A percentile compares a stretch with the other conserved stretches of the same genome.
Conservation (phyloP, 1,140 invertebrate genomes). For the Scaptomyza hsui region DNA sequence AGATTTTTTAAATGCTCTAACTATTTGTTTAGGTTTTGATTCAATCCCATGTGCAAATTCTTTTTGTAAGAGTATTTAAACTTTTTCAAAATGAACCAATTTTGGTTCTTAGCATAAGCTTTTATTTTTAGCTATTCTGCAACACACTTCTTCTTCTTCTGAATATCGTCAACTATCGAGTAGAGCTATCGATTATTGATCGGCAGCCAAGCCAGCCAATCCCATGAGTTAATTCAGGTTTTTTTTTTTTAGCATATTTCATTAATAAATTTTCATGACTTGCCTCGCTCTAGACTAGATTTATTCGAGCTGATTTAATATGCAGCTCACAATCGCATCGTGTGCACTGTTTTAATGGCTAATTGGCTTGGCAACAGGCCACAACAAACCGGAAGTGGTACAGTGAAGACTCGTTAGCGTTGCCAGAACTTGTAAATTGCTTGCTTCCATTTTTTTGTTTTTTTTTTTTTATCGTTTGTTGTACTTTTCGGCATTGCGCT, state of each 20-base stretch:
- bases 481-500: conserved; percentile 48
- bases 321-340: conserved; percentile 51
- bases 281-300: conserved; percentile 15
- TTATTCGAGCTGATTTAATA: conserved; percentile 28
- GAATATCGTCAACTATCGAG: background rate
- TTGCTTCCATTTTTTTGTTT: background rate
- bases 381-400: conserved; percentile 52
- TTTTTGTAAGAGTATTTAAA: too few relatives aligned
- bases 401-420: conserved; percentile 33
- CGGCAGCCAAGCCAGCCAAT: conserved; percentile 24
- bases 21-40: too few relatives aligned
- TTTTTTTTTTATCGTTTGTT: conserved; percentile 19
- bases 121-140: conserved; percentile 62
- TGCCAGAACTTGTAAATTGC: conserved; percentile 11
- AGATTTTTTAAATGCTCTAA: too few relatives aligned
- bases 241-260: conserved; percentile 50
- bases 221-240: conserved; percentile 18
- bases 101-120: conserved; percentile 37
- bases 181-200: conserved; percentile 23
- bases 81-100: conserved; percentile 26
- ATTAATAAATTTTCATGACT: conserved; percentile 67
- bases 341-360: conserved; percentile 58
- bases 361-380: conserved; percentile 61
- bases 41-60: too few relatives aligned
- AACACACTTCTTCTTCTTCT: conserved; percentile 18